Base-by-base conservation (phyloP, 2,888 invertebrate species). In the Uropetala carovei region DNA sequence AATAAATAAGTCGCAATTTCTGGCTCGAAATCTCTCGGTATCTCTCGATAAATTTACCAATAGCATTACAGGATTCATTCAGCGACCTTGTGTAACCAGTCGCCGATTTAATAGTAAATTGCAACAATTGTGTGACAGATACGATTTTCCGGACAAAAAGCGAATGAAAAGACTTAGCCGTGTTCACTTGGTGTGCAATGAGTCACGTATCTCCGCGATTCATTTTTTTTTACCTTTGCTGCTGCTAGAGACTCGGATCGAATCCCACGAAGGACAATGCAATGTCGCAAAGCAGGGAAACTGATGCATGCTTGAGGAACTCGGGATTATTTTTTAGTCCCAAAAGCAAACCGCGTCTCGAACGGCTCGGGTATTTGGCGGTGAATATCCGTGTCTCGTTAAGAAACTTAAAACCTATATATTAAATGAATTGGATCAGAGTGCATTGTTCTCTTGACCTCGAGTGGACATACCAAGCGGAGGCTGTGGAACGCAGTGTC, bases 381-480 rank as follows among this genome's bases (percentile, higher is more conserved):
- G 43, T 43, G 43, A 4, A 11, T 83, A 83, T 83, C 57, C 57
- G 83, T 57, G n/a, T 14, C 57, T 56, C 56, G n/a, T 82, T 4
- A 11, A 18, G 18, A 16, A 8, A 14, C 83, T 83, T 13, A n/a
- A 43, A 57, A 18, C 57, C 83, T 83, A 57, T 83, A 57, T 83
- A 83, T 83, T 83, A 83, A 83, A 57, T 57, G 11, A 83, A 57
- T 18, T 4, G 57, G 83, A 82, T 82, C 43, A 10, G 64, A 89
- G 89, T 60, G 64, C 89, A 89, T 68, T 30, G 89, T 43, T 89
- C 89, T 30, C 27, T 64, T 89, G 89, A 89, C 89, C 89, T 89
- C 89, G 89, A 58, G 56, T 64, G 60, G 30, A 86, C 60, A 30
- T 59, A 57, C 64, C 1, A 16, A 57, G 43, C 56, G 56, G 57